A percentile compares a stretch with the other conserved stretches of the same genome.
Evolutionary conservation across 1,140 invertebrate species (phyloP).

Genomic region (Marisa cornuarietis): DNA sequence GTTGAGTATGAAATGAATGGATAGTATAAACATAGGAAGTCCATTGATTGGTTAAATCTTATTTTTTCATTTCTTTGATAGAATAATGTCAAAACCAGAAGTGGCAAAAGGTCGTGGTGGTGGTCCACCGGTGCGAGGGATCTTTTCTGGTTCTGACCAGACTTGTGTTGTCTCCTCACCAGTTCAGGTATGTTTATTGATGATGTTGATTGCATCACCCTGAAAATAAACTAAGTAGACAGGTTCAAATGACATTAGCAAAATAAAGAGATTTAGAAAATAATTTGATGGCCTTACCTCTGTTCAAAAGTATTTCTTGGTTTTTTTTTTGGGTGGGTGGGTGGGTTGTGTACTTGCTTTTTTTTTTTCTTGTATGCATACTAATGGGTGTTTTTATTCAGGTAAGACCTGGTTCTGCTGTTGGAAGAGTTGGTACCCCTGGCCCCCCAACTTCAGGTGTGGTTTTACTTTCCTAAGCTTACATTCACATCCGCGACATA

Average conservation of each 20-base stretch:
- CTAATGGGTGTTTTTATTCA: neutral
- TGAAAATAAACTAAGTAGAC: neutral
- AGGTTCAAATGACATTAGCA: neutral
- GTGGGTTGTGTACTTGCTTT: neutral
- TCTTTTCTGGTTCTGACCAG: neutral
- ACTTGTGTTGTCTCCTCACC: neutral
- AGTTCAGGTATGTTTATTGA: neutral
- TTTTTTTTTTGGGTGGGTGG: neutral
- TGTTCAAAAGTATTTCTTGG: neutral
- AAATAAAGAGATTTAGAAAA: no score
- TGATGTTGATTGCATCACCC: neutral
- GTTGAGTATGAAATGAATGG: neutral
- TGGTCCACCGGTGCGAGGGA: neutral
- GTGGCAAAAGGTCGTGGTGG: slow-evolving; percentile 1
- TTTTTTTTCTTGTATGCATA: neutral
- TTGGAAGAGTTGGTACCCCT: slow-evolving; percentile 16
- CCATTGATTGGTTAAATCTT: neutral
- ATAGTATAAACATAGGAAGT: neutral
- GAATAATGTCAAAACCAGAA: neutral
- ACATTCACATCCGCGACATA: neutral
- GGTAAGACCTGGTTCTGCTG: slow-evolving; percentile 2
- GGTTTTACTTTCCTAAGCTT: neutral
- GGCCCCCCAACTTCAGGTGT: slow-evolving; percentile 17
- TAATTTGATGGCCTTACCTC: no score
- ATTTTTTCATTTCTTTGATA: neutral